These are phyloP conservation scores for Halcyon malimbica DNA, from an alignment of 2,113 vertebrate species.

Conservation along the genomic window DNA sequence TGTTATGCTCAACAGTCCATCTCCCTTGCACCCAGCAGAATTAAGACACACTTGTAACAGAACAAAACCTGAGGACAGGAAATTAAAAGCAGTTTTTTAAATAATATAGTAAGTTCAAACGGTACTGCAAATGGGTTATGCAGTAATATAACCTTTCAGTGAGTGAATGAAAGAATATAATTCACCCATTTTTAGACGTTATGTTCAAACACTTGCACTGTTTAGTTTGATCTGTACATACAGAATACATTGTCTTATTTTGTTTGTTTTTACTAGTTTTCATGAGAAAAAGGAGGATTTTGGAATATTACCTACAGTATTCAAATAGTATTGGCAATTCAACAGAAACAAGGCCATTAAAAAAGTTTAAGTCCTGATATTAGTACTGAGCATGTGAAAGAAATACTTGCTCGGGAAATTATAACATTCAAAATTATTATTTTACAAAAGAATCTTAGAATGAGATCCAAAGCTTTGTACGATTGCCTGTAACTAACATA, in stretches of 20 bases:
- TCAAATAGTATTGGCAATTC: background rate
- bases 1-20: background rate
- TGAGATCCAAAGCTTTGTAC: background rate
- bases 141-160: background rate
- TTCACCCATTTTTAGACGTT: background rate
- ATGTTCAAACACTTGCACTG: background rate
- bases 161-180: background rate
- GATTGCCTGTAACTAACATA: background rate
- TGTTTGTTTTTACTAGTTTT: background rate
- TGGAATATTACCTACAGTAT: background rate
- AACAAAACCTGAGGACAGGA: background rate
- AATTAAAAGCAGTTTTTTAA: background rate
- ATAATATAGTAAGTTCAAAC: background rate
- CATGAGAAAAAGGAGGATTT: background rate
- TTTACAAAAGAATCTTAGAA: background rate
- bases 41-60: background rate
- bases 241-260: background rate
- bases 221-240: background rate
- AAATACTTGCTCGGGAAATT: background rate
- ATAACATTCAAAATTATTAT: background rate
- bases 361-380: background rate
- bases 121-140: background rate
- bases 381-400: background rate
- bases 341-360: background rate
- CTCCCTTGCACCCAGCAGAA: background rate